Percentiles rank a stretch among this genome's conserved stretches.
Evolutionary conservation across 1,140 invertebrate species (phyloP).

Genomic region (Heliconius hermathena): DNA sequence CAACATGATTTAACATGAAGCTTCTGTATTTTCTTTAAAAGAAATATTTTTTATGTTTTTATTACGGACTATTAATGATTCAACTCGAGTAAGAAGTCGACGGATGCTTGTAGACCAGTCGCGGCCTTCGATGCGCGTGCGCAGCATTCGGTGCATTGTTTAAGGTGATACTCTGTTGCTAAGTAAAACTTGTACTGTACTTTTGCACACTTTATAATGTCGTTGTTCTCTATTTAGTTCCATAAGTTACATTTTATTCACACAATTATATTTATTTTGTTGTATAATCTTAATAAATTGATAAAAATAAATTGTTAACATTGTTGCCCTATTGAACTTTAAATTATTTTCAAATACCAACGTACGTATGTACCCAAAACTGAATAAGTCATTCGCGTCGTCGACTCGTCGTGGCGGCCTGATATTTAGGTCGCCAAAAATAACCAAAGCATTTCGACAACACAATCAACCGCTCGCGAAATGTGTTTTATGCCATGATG

Average conservation of each 20-base stretch:
- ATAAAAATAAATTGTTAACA: not conserved
- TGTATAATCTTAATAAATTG: not conserved
- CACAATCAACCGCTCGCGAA: conserved; percentile 53
- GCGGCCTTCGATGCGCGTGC: conserved; percentile 64
- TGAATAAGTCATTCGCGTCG: conserved; percentile 40
- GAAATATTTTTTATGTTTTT: conserved; percentile 35
- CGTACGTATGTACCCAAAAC: conserved; percentile 11
- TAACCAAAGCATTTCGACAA: conserved; percentile 58
- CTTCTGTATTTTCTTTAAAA: conserved; percentile 4
- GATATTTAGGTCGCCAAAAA: conserved; percentile 79
- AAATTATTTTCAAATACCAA: not conserved
- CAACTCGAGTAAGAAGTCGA: conserved; percentile 51
- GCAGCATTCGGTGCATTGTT: conserved; percentile 55
- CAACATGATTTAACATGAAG: too few species aligned
- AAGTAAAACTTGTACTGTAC: conserved; percentile 9
- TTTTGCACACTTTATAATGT: not conserved
- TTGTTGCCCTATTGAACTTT: not conserved
- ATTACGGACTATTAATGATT: conserved; percentile 44
- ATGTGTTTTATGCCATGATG: not conserved
- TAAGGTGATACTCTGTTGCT: conserved; percentile 20
- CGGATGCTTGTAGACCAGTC: conserved; percentile 60
- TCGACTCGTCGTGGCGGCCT: conserved; percentile 43
- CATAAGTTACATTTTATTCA: too few species aligned
- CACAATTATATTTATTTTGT: not conserved
- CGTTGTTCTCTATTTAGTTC: not conserved